phyloP scores from a whole-genome alignment of 2,113 vertebrate genomes.

The Peromyscus maniculatus region DNA sequence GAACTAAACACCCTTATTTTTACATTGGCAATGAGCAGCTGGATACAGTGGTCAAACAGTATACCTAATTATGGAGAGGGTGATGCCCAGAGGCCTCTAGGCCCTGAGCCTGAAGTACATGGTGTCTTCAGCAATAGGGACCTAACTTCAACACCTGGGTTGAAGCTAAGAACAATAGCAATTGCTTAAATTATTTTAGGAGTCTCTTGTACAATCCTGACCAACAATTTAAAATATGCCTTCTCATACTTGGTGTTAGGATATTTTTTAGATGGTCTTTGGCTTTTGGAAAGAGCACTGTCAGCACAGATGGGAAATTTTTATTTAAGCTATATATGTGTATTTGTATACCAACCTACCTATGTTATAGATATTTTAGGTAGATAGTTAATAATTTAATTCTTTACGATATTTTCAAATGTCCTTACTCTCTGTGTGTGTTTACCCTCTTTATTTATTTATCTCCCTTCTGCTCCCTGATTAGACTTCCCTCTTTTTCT shows the following conservation, averaged over 20 bases:
- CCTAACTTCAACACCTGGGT: neutral
- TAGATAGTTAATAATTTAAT: neutral
- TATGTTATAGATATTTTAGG: neutral
- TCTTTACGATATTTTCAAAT: neutral
- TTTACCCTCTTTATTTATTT: neutral
- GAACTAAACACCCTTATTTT: conserved; percentile 23
- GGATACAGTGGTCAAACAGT: neutral
- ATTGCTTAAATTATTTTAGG: neutral
- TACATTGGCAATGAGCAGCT: neutral
- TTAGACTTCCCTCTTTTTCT: neutral
- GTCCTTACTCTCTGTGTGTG: neutral
- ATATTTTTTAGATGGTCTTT: neutral
- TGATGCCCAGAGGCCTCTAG: neutral
- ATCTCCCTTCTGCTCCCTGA: neutral
- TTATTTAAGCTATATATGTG: neutral
- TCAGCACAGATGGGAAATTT: neutral
- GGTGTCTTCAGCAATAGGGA: neutral
- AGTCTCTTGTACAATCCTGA: neutral
- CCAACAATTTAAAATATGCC: neutral
- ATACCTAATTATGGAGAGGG: neutral
- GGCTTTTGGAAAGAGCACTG: neutral
- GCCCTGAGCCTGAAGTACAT: neutral
- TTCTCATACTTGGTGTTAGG: neutral
- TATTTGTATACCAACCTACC: neutral
- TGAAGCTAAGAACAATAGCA: neutral